phyloP scores from a whole-genome alignment of 2,888 invertebrate genomes.

The Ypsolopha sequella region DNA sequence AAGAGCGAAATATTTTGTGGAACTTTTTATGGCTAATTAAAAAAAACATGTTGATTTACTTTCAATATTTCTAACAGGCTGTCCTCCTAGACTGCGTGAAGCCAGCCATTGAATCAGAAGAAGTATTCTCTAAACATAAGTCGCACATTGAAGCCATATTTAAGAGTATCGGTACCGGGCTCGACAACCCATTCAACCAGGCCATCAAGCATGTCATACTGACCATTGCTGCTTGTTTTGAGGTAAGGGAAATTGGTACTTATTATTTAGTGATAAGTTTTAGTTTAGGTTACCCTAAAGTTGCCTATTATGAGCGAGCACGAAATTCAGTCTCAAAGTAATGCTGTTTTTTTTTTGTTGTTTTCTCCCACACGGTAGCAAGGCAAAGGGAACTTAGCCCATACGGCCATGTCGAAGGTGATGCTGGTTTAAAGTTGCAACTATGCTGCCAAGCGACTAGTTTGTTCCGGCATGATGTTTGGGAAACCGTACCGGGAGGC shows the following conservation, averaged over 20 bases:
- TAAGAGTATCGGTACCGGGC: constrained; percentile 48
- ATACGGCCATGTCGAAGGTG: no score
- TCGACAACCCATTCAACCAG: constrained; percentile 64
- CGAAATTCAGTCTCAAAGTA: no score
- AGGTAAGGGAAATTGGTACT: constrained; percentile 36
- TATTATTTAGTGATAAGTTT: not conserved
- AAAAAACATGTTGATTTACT: not conserved
- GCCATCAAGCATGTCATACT: constrained; percentile 66
- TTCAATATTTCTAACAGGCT: constrained; percentile 30
- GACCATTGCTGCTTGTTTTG: constrained; percentile 72
- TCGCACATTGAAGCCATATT: constrained; percentile 42
- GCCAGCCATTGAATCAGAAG: constrained; percentile 67
- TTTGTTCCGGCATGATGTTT: no score
- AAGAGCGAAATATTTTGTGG: no score
- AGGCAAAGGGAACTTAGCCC: no score
- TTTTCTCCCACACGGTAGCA: no score
- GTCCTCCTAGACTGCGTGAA: constrained; percentile 78
- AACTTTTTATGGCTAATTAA: no score
- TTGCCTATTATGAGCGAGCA: no score
- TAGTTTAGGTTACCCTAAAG: constrained; percentile 1
- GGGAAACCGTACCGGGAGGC: no score
- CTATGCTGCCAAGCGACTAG: no score
- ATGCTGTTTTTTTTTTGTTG: no score
- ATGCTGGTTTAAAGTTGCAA: no score
- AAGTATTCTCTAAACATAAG: constrained; percentile 45